Conservation (phyloP, 2,888 invertebrate genomes). For the Carabus problematicus region DNA sequence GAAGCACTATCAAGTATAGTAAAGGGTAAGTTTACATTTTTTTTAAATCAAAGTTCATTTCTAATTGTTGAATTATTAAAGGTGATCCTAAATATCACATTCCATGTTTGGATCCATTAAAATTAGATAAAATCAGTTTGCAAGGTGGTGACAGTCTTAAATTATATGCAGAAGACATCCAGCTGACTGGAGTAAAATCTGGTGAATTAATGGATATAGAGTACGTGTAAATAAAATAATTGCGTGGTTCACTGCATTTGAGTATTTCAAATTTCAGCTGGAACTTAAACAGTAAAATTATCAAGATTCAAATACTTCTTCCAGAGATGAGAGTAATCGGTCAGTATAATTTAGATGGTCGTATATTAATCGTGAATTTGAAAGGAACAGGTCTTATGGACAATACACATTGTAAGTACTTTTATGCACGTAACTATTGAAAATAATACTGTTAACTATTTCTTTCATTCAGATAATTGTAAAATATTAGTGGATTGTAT, state of each 20-base stretch:
- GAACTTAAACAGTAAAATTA: slow-evolving; percentile 14
- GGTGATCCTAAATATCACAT: slow-evolving; percentile 29
- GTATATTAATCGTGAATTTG: slow-evolving; percentile 27
- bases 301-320: neutral
- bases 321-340: slow-evolving; percentile 1
- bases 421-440: slow-evolving; percentile 7
- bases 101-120: slow-evolving; percentile 25
- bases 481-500: neutral
- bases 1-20: slow-evolving; percentile 10
- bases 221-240: slow-evolving; percentile 9
- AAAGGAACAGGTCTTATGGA: slow-evolving; percentile 29
- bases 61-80: neutral
- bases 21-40: slow-evolving; percentile 8
- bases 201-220: neutral
- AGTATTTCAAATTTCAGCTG: slow-evolving; percentile 19
- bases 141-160: slow-evolving; percentile 22
- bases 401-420: slow-evolving; percentile 26
- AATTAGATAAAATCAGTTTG: slow-evolving; percentile 18
- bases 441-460: neutral
- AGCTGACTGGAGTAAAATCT: slow-evolving; percentile 15
- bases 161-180: slow-evolving; percentile 10
- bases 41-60: neutral
- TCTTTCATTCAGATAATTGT: neutral
- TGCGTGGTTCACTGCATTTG: neutral
- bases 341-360: slow-evolving; percentile 28